Conservation (phyloP, 1,140 invertebrate genomes). For the Drepana arcuata region DNA sequence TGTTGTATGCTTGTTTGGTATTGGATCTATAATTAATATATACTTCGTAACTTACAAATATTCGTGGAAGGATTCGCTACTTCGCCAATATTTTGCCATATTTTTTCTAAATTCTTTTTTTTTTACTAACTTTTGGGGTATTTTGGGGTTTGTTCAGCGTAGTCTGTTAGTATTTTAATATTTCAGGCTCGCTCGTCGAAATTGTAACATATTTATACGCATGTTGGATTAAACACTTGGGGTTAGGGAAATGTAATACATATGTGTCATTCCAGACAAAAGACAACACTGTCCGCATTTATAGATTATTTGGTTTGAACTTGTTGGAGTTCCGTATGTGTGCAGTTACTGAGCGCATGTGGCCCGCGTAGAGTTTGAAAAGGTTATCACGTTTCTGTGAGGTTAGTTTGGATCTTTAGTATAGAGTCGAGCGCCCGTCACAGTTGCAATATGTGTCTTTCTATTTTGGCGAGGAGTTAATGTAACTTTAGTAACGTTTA, state of each 20-base stretch:
- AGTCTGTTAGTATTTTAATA: conserved; percentile 28
- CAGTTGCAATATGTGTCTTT: too few relatives aligned
- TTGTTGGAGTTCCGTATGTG: conserved; percentile 13
- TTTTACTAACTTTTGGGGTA: conserved; percentile 41
- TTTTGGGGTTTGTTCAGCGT: conserved; percentile 20
- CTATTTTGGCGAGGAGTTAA: too few relatives aligned
- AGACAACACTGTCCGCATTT: conserved; percentile 69
- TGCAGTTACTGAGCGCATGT: too few relatives aligned
- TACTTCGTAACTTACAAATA: too few relatives aligned
- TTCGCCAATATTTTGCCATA: conserved; percentile 69
- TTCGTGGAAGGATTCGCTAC: conserved; percentile 40
- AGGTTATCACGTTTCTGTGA: too few relatives aligned
- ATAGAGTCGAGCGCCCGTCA: too few relatives aligned
- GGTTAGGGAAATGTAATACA: conserved; percentile 22
- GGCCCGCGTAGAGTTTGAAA: too few relatives aligned
- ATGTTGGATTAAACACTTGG: conserved; percentile 29
- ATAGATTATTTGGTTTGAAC: conserved; percentile 58
- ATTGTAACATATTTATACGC: conserved; percentile 44
- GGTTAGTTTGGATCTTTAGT: too few relatives aligned
- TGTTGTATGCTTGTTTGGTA: conserved; percentile 34
- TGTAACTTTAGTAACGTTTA: conserved; percentile 2
- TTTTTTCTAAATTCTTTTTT: conserved; percentile 40
- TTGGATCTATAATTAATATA: conserved; percentile 29
- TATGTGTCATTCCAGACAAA: conserved; percentile 70
- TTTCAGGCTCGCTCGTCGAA: conserved; percentile 34